These are phyloP conservation scores for Neodiprion lecontei DNA, from an alignment of 1,140 invertebrate genomes.

Conservation along the genomic window DNA sequence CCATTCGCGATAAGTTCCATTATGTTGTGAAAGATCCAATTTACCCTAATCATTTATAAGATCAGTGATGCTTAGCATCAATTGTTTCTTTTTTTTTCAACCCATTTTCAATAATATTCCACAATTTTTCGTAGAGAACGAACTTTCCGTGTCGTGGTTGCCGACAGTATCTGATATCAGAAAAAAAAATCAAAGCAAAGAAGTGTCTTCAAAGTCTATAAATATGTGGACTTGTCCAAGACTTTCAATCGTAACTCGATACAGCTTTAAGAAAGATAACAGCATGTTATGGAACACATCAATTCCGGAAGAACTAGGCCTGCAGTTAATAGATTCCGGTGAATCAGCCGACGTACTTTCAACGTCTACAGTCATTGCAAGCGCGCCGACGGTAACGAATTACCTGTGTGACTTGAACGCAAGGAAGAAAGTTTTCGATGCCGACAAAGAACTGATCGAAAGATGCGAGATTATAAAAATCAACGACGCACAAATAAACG, in stretches of 20 bases:
- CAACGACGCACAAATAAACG: neutral
- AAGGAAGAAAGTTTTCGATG: neutral
- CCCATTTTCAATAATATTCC: too few relatives aligned
- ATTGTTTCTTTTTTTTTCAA: too few relatives aligned
- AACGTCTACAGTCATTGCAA: neutral
- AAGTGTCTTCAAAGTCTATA: conserved; percentile 24
- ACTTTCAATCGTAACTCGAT: conserved; percentile 54
- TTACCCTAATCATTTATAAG: too few relatives aligned
- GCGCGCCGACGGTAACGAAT: neutral
- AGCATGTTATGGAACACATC: conserved; percentile 30
- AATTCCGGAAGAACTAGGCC: conserved; percentile 21
- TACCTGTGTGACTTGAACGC: neutral
- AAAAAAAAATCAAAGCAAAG: neutral
- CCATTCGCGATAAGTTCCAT: too few relatives aligned
- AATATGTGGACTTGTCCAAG: conserved; percentile 47
- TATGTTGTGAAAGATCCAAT: too few relatives aligned
- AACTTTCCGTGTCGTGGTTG: neutral
- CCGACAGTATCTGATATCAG: neutral
- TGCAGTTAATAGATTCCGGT: conserved; percentile 23
- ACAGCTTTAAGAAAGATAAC: conserved; percentile 49
- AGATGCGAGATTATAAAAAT: neutral
- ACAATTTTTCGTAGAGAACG: neutral
- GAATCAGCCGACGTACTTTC: neutral
- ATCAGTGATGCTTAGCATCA: too few relatives aligned
- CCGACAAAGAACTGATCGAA: neutral